Evolutionary conservation across 2,888 invertebrate species (phyloP).

Genomic region (Dasypogon diadema): DNA sequence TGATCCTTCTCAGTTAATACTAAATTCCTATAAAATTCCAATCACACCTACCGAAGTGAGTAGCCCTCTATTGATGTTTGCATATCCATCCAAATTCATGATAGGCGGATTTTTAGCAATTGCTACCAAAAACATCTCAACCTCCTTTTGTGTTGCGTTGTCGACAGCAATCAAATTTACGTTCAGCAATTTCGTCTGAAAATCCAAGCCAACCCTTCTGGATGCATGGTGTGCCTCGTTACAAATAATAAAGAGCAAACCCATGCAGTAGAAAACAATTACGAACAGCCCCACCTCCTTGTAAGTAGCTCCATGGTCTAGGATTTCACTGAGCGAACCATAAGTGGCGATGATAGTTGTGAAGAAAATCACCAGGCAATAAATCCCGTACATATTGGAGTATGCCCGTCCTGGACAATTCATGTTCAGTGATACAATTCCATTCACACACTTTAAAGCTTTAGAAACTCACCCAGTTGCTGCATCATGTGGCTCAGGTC

Average conservation of each 20-base stretch:
- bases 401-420: conserved; percentile 74
- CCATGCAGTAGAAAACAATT: conserved; percentile 79
- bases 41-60: conserved; percentile 76
- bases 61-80: conserved; percentile 77
- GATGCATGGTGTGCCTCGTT: conserved; percentile 80
- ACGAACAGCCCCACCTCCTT: conserved; percentile 80
- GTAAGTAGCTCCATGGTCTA: conserved; percentile 78
- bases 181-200: conserved; percentile 75
- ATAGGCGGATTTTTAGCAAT: conserved; percentile 81
- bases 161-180: conserved; percentile 77
- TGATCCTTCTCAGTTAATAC: no score
- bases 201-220: conserved; percentile 74
- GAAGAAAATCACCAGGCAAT: conserved; percentile 79
- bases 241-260: conserved; percentile 78
- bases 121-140: conserved; percentile 80
- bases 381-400: conserved; percentile 82
- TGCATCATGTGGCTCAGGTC: conserved; percentile 84
- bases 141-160: conserved; percentile 76
- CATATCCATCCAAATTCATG: conserved; percentile 81
- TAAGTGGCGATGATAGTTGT: conserved; percentile 81
- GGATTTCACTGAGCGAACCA: conserved; percentile 78
- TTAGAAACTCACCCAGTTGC: conserved; percentile 71
- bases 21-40: no score
- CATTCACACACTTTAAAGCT: no score
- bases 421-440: no score